Base-by-base conservation (phyloP, 2,797 vertebrate species). In the Helicolenus hilgendorfi region DNA sequence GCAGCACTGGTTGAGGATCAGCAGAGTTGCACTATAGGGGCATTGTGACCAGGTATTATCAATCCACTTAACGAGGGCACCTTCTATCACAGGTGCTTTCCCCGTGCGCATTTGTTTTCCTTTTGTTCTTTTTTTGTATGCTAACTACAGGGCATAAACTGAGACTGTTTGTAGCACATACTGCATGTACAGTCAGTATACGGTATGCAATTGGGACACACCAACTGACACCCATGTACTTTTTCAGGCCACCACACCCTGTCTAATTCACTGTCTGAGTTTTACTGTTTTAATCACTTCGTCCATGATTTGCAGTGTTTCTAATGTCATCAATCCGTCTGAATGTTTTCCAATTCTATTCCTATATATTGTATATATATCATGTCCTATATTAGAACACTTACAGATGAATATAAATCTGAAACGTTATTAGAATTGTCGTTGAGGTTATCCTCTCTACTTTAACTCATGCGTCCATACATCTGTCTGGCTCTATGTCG, bases 201-300 rank as follows among this genome's bases (percentile, higher is more conserved):
- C 41, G 24, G 22, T 59, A 33, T 73, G 11, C 3, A 73, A 69
- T 15, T 49, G 13, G 67, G 55, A 14, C 11, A 58, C 22, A 49
- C 45, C 45, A 49, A n/a, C 49, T 0, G 26, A 10, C 53, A 49
- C 64, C 49, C 9, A 41, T 58, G 22, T 10, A 75, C 20, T 49
- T 3, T 35, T 60, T 64, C 24, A 49, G 60, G 71, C 8, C 60
- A 64, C 67, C 41, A 72, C 81, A 84, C 65, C 73, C 73, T 22
- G 38, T 75, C 31, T 60, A 10, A 6, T 56, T 53, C 36, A 77
- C 26, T 33, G 7, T 62, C 68, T 38, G 13, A 35, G 29, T 20
- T 36, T 82, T 27, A 73, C 38, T 62, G 45, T 71, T 81, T 35
- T 58, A 76, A 79, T 69, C 35, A 3, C 41, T 64, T 70, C 13